Evolutionary conservation across 2,113 vertebrate genomes (phyloP).

Genomic region (Mugil cephalus): DNA sequence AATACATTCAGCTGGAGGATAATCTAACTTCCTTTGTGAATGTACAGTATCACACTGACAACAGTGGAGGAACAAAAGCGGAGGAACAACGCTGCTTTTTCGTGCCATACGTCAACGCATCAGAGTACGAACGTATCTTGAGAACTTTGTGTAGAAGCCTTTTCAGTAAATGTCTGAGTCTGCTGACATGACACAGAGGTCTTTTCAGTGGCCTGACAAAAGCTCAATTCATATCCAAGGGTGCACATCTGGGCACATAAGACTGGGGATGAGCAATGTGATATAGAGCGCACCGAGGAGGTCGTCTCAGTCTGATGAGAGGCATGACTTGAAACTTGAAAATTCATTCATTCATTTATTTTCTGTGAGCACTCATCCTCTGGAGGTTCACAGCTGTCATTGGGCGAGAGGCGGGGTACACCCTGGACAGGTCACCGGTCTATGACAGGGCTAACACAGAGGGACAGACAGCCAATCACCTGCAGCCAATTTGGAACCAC

Average conservation of each 20-base stretch:
- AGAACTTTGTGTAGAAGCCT: constrained; percentile 19
- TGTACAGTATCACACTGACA: constrained; percentile 3
- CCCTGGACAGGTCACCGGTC: too few species aligned
- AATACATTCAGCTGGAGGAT: constrained; percentile 2
- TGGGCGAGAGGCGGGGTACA: too few species aligned
- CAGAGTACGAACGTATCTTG: background rate
- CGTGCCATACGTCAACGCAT: background rate
- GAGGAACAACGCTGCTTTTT: constrained; percentile 1
- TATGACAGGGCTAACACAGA: too few species aligned
- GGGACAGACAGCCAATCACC: too few species aligned
- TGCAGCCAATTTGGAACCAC: too few species aligned
- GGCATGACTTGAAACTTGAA: constrained; percentile 18
- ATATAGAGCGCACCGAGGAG: constrained; percentile 15
- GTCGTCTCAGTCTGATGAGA: constrained; percentile 30
- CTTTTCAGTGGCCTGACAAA: constrained; percentile 75
- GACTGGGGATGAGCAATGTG: constrained; percentile 53
- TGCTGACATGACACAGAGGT: constrained; percentile 67
- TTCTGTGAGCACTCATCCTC: background rate
- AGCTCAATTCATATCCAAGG: constrained; percentile 70
- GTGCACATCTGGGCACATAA: constrained; percentile 62
- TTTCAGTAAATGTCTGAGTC: constrained; percentile 36
- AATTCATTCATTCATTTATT: too few species aligned
- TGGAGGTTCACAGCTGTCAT: too few species aligned
- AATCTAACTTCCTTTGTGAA: constrained; percentile 14
- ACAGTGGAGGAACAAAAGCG: background rate